Percentiles rank a stretch among this genome's conserved stretches.
Conservation (phyloP, 1,140 invertebrate species). For the Chrysomallon squamiferum region DNA sequence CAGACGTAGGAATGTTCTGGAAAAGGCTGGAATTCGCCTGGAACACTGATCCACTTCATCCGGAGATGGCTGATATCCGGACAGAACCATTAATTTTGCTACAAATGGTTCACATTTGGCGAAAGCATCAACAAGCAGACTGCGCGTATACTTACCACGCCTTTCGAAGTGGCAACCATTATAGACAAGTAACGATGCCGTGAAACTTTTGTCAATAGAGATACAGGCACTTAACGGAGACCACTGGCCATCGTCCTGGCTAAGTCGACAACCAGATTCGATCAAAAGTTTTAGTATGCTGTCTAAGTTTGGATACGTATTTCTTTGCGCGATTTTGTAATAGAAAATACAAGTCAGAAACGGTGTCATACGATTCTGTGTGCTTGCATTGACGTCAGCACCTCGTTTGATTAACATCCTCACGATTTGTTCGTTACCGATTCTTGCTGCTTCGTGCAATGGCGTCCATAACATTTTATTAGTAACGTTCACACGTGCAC, state of each 20-base stretch:
- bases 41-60: constrained; percentile 52
- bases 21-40: constrained; percentile 48
- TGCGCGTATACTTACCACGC: constrained; percentile 30
- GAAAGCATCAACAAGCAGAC: constrained; percentile 53
- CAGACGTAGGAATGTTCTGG: constrained; percentile 43
- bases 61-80: constrained; percentile 44
- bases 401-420: constrained; percentile 36
- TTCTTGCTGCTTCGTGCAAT: constrained; percentile 49
- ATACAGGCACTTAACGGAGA: constrained; percentile 46
- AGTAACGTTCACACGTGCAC: constrained; percentile 39
- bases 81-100: constrained; percentile 42
- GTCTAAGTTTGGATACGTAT: constrained; percentile 42
- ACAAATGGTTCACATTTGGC: constrained; percentile 48
- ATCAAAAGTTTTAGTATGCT: constrained; percentile 39
- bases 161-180: constrained; percentile 44
- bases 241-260: constrained; percentile 52
- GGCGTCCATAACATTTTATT: constrained; percentile 50
- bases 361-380: constrained; percentile 32
- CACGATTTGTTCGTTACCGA: constrained; percentile 49
- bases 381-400: constrained; percentile 45
- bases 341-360: constrained; percentile 56
- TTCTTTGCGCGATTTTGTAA: constrained; percentile 43
- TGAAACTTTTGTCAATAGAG: constrained; percentile 47
- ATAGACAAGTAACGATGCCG: constrained; percentile 47
- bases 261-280: constrained; percentile 45